These are phyloP conservation scores for Protomyctophum bolini DNA, from an alignment of 2,113 vertebrate genomes.

Conservation along the genomic window DNA sequence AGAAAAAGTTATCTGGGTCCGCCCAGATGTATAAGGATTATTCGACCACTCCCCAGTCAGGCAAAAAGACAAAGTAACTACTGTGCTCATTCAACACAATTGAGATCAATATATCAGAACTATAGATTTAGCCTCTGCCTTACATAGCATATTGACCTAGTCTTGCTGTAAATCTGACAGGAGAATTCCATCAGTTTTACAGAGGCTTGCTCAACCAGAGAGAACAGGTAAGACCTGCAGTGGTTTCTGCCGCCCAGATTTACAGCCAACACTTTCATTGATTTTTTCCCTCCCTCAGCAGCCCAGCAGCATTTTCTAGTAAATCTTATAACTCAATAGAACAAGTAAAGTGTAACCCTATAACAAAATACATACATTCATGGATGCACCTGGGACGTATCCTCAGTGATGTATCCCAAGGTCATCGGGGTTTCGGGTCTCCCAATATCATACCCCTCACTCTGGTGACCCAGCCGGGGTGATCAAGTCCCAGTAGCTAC, in stretches of 20 bases:
- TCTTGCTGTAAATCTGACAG: constrained; percentile 51
- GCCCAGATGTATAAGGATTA: too few relatives aligned
- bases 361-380: too few relatives aligned
- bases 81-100: constrained; percentile 1
- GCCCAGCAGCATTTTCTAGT: constrained; percentile 52
- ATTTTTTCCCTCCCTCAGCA: constrained; percentile 50
- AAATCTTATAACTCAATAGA: constrained; percentile 63
- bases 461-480: too few relatives aligned
- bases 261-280: constrained; percentile 59
- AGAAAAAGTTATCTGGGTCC: too few relatives aligned
- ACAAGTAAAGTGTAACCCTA: constrained; percentile 59
- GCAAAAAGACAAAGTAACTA: not conserved
- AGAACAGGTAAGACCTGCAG: constrained; percentile 28
- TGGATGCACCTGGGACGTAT: too few relatives aligned
- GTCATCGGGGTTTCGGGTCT: too few relatives aligned
- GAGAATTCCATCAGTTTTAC: constrained; percentile 44
- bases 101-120: constrained; percentile 27
- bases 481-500: too few relatives aligned
- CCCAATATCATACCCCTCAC: too few relatives aligned
- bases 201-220: constrained; percentile 39
- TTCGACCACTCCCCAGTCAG: not conserved
- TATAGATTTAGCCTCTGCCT: constrained; percentile 27
- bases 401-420: too few relatives aligned
- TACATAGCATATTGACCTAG: constrained; percentile 16
- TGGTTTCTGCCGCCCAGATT: constrained; percentile 53